These are phyloP conservation scores for Thalassaphorura encarpata DNA, from an alignment of 1,140 invertebrate genomes.

Conservation along the genomic window DNA sequence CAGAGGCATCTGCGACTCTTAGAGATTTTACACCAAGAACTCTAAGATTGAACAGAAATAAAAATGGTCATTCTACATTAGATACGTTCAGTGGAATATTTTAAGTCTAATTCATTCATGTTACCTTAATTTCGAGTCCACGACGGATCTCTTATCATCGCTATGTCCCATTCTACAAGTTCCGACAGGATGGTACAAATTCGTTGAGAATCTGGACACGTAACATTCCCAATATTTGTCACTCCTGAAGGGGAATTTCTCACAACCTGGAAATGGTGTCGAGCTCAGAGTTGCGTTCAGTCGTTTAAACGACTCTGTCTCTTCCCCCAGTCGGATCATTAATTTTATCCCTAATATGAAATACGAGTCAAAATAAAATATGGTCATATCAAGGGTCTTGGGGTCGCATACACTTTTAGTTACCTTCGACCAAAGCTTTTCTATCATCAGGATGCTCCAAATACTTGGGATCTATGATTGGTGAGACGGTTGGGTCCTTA, in stretches of 20 bases:
- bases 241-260: constrained; percentile 55
- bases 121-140: constrained; percentile 34
- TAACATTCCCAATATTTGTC: constrained; percentile 77
- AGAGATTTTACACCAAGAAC: background rate
- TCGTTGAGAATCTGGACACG: constrained; percentile 72
- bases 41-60: background rate
- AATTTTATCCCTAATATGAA: background rate
- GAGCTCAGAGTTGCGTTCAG: constrained; percentile 1
- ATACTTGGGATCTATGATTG: constrained; percentile 33
- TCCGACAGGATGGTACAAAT: constrained; percentile 39
- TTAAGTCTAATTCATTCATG: constrained; percentile 14
- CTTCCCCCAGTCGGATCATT: constrained; percentile 2
- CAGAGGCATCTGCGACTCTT: constrained; percentile 1
- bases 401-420: constrained; percentile 21
- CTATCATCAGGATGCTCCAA: constrained; percentile 23
- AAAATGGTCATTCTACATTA: background rate
- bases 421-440: constrained; percentile 17
- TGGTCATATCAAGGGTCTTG: too few species aligned
- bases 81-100: background rate
- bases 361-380: too few species aligned
- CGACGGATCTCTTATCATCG: constrained; percentile 34
- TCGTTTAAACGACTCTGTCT: constrained; percentile 14
- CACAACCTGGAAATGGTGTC: constrained; percentile 59
- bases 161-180: constrained; percentile 37
- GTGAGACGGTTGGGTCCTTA: constrained; percentile 22